Evolutionary conservation across 1,140 invertebrate genomes (phyloP).

Genomic region (Bombus fervidus): DNA sequence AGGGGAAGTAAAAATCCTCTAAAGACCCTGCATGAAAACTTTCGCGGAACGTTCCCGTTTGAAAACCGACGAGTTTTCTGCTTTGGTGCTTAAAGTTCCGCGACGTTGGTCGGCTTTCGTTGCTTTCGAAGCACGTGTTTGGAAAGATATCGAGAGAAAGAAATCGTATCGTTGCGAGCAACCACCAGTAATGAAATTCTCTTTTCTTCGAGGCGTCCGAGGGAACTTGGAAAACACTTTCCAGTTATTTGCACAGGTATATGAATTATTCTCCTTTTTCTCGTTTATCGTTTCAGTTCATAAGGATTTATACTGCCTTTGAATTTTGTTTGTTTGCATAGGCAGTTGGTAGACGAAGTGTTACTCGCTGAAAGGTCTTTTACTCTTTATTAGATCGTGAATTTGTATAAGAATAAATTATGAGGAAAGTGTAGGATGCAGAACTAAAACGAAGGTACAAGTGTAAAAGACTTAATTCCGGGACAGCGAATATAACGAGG

Average conservation of each 20-base stretch:
- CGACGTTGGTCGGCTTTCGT: too few relatives aligned
- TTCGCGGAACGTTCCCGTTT: too few relatives aligned
- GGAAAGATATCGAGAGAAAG: not conserved
- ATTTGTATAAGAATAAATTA: too few relatives aligned
- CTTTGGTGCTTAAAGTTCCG: too few relatives aligned
- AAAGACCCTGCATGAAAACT: too few relatives aligned
- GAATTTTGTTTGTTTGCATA: not conserved
- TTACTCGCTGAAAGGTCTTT: too few relatives aligned
- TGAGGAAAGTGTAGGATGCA: too few relatives aligned
- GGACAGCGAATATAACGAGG: not conserved
- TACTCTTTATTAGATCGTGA: too few relatives aligned
- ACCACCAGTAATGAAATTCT: not conserved
- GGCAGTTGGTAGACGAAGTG: too few relatives aligned
- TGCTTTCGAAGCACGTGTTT: conserved; percentile 16
- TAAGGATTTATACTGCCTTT: not conserved
- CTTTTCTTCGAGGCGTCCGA: not conserved
- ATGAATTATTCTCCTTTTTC: not conserved
- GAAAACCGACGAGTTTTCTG: too few relatives aligned
- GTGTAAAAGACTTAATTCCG: not conserved
- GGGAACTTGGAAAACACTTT: not conserved
- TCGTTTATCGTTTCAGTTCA: not conserved
- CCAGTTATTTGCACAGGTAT: not conserved
- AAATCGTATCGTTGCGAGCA: conserved; percentile 8
- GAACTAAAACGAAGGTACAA: too few relatives aligned
- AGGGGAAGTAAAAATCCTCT: too few relatives aligned